Conservation (phyloP, 2,888 invertebrate species). For the Tinea trinotella region DNA sequence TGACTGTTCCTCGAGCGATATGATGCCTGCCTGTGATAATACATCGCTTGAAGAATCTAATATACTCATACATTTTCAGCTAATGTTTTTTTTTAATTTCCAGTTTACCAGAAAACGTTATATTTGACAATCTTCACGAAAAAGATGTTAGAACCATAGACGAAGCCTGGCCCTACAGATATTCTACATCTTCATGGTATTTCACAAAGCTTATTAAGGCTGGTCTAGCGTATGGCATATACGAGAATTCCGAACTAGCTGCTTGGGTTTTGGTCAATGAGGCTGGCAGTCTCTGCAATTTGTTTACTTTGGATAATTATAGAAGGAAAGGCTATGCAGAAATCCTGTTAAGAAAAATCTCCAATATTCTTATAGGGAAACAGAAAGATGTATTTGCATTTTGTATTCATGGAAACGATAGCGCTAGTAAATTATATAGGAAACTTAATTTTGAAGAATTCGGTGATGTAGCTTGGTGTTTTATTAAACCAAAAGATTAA, state of each 20-base stretch:
- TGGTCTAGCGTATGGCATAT: constrained; percentile 28
- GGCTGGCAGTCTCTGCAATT: constrained; percentile 27
- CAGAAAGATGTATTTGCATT: constrained; percentile 23
- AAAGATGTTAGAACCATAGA: not conserved
- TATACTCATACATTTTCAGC: too few species aligned
- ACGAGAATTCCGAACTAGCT: constrained; percentile 24
- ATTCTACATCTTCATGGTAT: constrained; percentile 22
- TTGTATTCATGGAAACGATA: constrained; percentile 21
- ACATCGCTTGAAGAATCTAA: too few species aligned
- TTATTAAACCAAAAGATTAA: constrained; percentile 13
- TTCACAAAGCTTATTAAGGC: constrained; percentile 25
- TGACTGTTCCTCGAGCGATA: too few species aligned
- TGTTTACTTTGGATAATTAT: constrained; percentile 27
- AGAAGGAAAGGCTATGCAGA: constrained; percentile 26
- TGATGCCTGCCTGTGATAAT: too few species aligned
- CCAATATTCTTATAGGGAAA: constrained; percentile 20
- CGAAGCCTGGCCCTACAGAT: constrained; percentile 11
- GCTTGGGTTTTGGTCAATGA: constrained; percentile 30
- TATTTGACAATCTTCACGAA: constrained; percentile 3
- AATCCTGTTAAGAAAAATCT: constrained; percentile 23
- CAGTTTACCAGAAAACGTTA: not conserved
- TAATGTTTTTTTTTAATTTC: not conserved
- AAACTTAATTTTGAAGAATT: constrained; percentile 24
- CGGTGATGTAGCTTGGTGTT: constrained; percentile 21
- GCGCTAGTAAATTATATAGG: constrained; percentile 22